These are phyloP conservation scores for Dromaius novaehollandiae DNA, from an alignment of 2,113 vertebrate genomes.

Conservation along the genomic window DNA sequence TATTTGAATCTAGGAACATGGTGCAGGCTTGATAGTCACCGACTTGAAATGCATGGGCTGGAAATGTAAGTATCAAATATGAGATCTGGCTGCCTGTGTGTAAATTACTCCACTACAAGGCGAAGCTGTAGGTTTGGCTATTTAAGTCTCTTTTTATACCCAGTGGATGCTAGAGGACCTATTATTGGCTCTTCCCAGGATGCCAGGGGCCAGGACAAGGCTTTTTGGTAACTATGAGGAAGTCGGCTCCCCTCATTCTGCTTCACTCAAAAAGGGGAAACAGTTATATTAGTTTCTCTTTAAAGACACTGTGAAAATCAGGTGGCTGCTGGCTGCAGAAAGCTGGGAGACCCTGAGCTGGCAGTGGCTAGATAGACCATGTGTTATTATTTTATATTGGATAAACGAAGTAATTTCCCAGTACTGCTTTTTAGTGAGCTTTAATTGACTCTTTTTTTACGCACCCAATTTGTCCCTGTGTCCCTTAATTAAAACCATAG, in stretches of 20 bases:
- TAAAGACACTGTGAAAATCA: background rate
- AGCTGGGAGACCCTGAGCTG: background rate
- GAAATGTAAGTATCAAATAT: rapidly evolving
- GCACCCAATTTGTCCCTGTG: background rate
- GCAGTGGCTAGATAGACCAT: background rate
- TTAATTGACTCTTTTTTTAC: slow-evolving; percentile 22
- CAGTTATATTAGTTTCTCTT: background rate
- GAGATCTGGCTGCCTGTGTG: background rate
- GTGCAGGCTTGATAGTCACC: background rate
- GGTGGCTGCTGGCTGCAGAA: background rate
- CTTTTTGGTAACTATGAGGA: background rate
- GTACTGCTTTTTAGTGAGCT: background rate
- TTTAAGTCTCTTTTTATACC: background rate
- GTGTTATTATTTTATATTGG: slow-evolving; percentile 4
- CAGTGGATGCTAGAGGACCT: background rate
- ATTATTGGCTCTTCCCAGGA: background rate
- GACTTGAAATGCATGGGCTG: background rate
- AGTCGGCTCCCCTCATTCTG: background rate
- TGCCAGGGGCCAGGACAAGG: background rate
- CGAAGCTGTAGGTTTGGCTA: background rate
- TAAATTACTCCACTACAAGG: background rate
- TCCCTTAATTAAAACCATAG: background rate
- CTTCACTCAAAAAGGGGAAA: background rate
- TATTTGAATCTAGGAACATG: background rate
- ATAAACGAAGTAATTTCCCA: slow-evolving; percentile 31